A percentile compares a stretch with the other conserved stretches of the same genome.
phyloP scores from a whole-genome alignment of 2,797 vertebrate species.

The Kryptolebias ocellatus region DNA sequence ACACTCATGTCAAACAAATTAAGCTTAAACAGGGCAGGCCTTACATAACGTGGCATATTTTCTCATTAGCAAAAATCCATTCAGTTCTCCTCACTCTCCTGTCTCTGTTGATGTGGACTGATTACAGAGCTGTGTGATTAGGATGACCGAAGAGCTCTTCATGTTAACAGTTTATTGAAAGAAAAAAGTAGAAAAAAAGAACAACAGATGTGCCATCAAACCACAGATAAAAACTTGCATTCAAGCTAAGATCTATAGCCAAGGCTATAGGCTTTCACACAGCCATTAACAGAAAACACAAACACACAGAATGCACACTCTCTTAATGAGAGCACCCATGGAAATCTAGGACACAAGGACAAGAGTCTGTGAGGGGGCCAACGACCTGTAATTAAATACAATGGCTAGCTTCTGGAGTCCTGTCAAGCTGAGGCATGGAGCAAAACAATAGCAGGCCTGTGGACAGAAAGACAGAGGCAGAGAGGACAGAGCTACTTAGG shows the following conservation, averaged over 20 bases:
- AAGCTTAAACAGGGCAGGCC: conserved; percentile 62
- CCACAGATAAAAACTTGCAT: conserved; percentile 25
- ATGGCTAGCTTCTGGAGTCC: conserved; percentile 77
- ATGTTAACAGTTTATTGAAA: too few relatives aligned
- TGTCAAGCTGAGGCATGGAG: conserved; percentile 69
- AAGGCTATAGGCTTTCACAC: conserved; percentile 38
- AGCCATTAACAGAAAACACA: conserved; percentile 44
- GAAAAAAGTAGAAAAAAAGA: conserved; percentile 5
- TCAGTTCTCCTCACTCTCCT: conserved; percentile 42
- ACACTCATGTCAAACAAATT: conserved; percentile 69
- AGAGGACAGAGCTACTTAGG: conserved; percentile 66
- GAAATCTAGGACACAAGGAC: conserved; percentile 81
- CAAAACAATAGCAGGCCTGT: conserved; percentile 78
- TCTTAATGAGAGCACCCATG: conserved; percentile 78
- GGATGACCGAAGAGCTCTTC: conserved; percentile 36
- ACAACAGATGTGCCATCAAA: conserved; percentile 49
- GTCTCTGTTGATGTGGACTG: conserved; percentile 51
- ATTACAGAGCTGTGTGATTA: conserved; percentile 60
- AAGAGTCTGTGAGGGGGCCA: conserved; percentile 74
- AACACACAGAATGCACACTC: conserved; percentile 48
- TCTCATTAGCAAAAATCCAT: conserved; percentile 68
- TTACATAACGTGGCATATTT: conserved; percentile 72
- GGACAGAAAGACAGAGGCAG: conserved; percentile 51
- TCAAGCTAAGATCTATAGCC: conserved; percentile 21
- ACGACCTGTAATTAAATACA: conserved; percentile 84